Conservation (phyloP, 2,797 vertebrate genomes). For the Bradypodion pumilum region DNA sequence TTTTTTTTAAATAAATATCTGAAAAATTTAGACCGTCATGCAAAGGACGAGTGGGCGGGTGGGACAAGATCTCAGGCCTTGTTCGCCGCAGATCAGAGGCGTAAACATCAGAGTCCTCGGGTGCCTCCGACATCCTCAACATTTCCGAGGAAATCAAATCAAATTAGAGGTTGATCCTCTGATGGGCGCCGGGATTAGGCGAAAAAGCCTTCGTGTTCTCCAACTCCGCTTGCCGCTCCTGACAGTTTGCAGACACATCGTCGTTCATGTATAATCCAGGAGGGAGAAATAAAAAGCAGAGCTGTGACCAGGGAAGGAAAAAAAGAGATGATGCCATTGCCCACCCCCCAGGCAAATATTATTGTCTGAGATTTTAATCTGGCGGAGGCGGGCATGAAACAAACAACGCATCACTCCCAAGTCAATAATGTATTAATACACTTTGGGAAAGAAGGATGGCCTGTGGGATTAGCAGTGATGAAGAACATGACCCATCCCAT, state of each 20-base stretch:
- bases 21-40: not conserved
- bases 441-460: not conserved
- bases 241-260: not conserved
- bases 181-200: conserved; percentile 12
- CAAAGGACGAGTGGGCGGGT: not conserved
- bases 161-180: conserved; percentile 32
- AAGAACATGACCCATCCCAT: not conserved
- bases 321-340: not conserved
- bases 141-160: conserved; percentile 25
- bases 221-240: not conserved
- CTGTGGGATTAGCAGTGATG: not conserved
- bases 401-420: not conserved
- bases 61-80: not conserved
- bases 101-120: not conserved
- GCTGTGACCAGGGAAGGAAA: no score
- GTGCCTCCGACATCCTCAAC: not conserved
- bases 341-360: not conserved
- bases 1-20: no score
- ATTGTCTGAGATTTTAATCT: conserved; percentile 32
- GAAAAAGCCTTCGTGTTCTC: not conserved
- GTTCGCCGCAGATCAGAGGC: not conserved
- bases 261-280: conserved; percentile 9
- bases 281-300: not conserved
- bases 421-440: not conserved
- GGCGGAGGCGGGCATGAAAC: not conserved